phyloP scores from a whole-genome alignment of 2,888 invertebrate species.

The Volucella zonaria region DNA sequence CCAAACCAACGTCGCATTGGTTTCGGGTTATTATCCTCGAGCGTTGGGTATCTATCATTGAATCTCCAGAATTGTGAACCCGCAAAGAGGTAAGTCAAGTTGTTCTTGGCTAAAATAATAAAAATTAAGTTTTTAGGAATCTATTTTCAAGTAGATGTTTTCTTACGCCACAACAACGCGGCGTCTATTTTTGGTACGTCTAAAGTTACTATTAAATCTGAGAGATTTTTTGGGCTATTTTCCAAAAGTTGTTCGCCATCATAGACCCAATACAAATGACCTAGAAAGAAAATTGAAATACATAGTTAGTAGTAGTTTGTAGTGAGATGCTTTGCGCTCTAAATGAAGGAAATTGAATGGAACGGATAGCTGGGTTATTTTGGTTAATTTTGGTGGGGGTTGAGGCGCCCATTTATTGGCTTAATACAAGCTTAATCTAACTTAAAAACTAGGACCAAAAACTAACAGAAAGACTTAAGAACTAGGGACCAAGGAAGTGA shows the following conservation, averaged over 20 bases:
- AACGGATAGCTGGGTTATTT: too few species aligned
- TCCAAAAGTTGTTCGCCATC: conserved; percentile 85
- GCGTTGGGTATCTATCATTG: conserved; percentile 83
- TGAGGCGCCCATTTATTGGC: too few species aligned
- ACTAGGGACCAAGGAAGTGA: too few species aligned
- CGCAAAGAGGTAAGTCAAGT: conserved; percentile 86
- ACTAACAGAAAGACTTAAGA: too few species aligned
- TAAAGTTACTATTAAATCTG: conserved; percentile 85
- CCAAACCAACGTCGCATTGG: conserved; percentile 87
- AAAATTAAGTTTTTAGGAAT: conserved; percentile 61
- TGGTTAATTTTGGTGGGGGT: too few species aligned
- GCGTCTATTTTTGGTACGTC: conserved; percentile 84
- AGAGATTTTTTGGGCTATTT: conserved; percentile 84
- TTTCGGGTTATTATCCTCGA: conserved; percentile 88
- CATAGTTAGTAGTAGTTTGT: background rate
- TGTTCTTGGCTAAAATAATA: conserved; percentile 81
- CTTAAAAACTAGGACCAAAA: too few species aligned
- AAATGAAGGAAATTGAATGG: too few species aligned
- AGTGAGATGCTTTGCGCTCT: too few species aligned
- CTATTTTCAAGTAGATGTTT: background rate
- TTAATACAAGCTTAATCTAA: too few species aligned
- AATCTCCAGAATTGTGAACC: conserved; percentile 88
- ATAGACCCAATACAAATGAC: conserved; percentile 87
- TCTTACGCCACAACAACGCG: conserved; percentile 86
- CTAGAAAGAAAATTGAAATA: conserved; percentile 79